These are phyloP conservation scores for Aegotheles bennettii DNA, from an alignment of 2,113 vertebrate genomes.

Conservation along the genomic window DNA sequence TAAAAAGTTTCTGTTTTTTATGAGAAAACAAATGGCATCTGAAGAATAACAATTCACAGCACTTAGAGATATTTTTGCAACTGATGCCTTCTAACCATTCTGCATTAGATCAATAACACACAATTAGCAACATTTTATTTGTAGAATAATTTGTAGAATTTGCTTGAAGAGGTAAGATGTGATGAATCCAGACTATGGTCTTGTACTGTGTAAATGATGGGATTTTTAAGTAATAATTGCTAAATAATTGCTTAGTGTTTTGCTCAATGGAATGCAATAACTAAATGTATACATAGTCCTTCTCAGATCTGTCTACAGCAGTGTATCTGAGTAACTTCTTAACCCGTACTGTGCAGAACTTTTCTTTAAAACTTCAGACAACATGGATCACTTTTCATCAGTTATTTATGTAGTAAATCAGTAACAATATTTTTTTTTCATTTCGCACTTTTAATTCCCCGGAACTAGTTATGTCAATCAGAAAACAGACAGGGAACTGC, in stretches of 20 bases:
- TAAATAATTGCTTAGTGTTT: not conserved
- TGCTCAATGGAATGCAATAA: not conserved
- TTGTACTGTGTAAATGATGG: not conserved
- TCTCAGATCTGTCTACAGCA: not conserved
- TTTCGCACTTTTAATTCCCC: not conserved
- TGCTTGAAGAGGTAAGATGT: not conserved
- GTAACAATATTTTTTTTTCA: not conserved
- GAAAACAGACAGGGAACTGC: too few species aligned
- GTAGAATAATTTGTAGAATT: not conserved
- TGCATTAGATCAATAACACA: not conserved
- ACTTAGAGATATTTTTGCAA: not conserved
- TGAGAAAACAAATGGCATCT: not conserved
- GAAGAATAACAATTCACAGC: not conserved
- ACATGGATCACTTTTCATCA: not conserved
- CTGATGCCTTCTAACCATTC: not conserved
- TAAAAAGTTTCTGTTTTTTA: not conserved
- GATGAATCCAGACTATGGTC: not conserved
- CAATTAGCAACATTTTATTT: not conserved
- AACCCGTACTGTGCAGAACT: not conserved
- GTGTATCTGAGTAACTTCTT: not conserved
- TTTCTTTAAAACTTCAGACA: not conserved
- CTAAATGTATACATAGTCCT: not conserved
- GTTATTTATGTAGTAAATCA: not conserved
- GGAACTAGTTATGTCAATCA: not conserved
- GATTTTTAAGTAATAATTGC: not conserved